Conservation (phyloP, 2,797 vertebrate species). For the Graptemys geographica region DNA sequence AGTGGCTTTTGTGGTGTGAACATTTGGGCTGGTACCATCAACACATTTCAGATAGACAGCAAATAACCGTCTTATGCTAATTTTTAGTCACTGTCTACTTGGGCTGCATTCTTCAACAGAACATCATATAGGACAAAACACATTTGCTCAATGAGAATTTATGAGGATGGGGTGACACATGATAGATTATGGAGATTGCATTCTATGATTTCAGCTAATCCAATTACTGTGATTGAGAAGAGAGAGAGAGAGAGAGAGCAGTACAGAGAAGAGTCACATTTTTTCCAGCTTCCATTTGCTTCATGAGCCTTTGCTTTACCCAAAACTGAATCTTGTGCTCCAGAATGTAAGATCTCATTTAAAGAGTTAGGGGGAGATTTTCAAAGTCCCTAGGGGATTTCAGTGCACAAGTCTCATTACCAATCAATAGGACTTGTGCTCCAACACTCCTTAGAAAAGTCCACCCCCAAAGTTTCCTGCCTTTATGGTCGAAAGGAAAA, state of each 20-base stretch:
- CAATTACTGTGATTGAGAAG: background rate
- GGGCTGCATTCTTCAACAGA: background rate
- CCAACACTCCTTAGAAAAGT: background rate
- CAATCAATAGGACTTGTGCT: background rate
- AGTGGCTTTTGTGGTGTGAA: background rate
- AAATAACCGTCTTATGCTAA: background rate
- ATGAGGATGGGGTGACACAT: background rate
- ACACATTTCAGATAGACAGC: background rate
- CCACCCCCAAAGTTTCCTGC: background rate
- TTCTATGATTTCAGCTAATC: background rate
- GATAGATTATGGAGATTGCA: background rate
- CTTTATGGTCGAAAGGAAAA: background rate
- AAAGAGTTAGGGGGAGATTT: background rate
- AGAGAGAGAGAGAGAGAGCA: background rate
- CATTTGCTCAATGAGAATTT: background rate
- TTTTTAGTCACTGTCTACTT: background rate
- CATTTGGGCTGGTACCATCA: background rate
- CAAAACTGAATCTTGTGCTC: background rate
- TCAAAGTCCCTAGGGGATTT: background rate
- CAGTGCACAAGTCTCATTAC: background rate
- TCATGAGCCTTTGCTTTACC: background rate
- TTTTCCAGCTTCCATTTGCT: background rate
- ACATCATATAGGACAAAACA: background rate
- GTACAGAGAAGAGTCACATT: background rate
- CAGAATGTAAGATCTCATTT: background rate